Percentiles rank a stretch among this genome's conserved stretches.
Evolutionary conservation across 2,113 vertebrate species (phyloP).

Genomic region (Ptilorrhoa leucosticta): DNA sequence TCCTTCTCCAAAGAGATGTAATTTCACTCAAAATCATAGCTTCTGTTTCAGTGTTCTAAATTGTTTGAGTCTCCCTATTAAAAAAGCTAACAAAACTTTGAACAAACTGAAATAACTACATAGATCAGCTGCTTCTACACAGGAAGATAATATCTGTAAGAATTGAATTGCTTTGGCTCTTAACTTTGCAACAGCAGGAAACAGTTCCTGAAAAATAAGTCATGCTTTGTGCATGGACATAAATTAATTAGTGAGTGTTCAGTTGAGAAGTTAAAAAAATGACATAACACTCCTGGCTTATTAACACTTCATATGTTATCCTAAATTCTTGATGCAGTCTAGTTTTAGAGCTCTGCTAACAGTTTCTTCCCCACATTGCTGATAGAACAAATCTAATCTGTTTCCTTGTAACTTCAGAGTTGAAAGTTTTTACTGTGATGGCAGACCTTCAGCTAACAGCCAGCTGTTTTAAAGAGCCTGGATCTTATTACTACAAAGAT

Average conservation of each 20-base stretch:
- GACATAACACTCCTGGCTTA: background rate
- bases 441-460: constrained; percentile 40
- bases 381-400: constrained; percentile 39
- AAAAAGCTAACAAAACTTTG: background rate
- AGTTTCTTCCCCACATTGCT: background rate
- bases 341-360: background rate
- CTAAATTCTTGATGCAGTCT: background rate
- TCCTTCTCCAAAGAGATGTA: background rate
- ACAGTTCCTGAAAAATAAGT: background rate
- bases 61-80: background rate
- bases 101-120: background rate
- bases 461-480: constrained; percentile 35
- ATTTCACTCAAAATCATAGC: background rate
- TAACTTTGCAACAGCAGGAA: background rate
- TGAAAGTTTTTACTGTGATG: constrained; percentile 27
- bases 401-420: background rate
- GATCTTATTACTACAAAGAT: constrained; percentile 55
- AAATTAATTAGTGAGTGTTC: background rate
- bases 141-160: background rate
- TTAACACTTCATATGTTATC: constrained; percentile 21
- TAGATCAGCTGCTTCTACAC: background rate
- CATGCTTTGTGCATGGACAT: background rate
- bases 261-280: background rate
- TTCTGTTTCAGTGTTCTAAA: background rate
- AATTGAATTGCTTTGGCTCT: background rate